These are phyloP conservation scores for Oedothorax gibbosus DNA, from an alignment of 1,140 invertebrate genomes.

Conservation along the genomic window DNA sequence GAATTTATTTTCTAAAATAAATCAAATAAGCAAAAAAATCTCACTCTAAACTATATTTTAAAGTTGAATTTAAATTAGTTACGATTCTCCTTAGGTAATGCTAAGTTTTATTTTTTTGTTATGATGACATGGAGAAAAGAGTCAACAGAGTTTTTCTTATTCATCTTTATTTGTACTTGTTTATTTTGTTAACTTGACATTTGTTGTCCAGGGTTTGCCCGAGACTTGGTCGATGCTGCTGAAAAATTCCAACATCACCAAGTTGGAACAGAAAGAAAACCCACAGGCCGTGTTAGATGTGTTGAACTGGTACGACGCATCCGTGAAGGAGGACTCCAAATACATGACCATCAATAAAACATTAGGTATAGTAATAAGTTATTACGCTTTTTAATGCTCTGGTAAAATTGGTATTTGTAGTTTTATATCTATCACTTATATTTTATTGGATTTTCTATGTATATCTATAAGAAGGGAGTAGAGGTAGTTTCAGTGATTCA, in stretches of 20 bases:
- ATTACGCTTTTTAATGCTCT: neutral
- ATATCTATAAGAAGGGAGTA: neutral
- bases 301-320: slow-evolving; percentile 91
- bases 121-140: too few species aligned
- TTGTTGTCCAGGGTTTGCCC: slow-evolving; percentile 75
- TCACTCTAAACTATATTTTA: too few species aligned
- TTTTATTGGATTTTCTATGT: slow-evolving; percentile 12
- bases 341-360: slow-evolving; percentile 78
- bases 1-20: too few species aligned
- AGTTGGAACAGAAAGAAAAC: slow-evolving; percentile 90
- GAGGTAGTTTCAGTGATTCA: neutral
- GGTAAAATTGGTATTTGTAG: neutral
- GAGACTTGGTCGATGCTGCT: slow-evolving; percentile 82
- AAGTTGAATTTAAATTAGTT: too few species aligned
- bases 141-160: too few species aligned
- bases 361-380: slow-evolving; percentile 63
- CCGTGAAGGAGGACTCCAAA: slow-evolving; percentile 82
- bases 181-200: neutral
- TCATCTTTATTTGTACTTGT: too few species aligned
- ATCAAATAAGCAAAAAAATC: too few species aligned
- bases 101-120: too few species aligned
- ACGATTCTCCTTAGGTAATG: too few species aligned
- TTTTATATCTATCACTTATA: neutral
- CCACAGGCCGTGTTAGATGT: slow-evolving; percentile 90
- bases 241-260: slow-evolving; percentile 83